Conservation (phyloP, 2,113 vertebrate genomes). For the Solenodon paradoxus region DNA sequence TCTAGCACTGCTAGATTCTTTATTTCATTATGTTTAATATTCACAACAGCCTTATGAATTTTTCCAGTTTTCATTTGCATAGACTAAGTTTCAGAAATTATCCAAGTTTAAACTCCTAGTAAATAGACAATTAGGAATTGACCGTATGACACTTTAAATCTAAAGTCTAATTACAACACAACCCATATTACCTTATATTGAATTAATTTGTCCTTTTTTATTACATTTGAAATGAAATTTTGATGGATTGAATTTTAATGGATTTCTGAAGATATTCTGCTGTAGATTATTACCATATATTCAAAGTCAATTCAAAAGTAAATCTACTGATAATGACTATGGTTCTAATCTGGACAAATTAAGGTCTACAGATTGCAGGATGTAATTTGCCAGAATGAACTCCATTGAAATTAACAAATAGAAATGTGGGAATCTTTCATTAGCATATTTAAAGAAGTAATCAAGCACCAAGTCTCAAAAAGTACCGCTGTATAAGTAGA, state of each 20-base stretch:
- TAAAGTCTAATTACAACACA: background rate
- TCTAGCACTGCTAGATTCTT: background rate
- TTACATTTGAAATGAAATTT: background rate
- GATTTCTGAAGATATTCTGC: background rate
- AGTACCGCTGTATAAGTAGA: background rate
- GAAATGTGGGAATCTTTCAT: background rate
- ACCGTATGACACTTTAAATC: background rate
- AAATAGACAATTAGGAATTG: background rate
- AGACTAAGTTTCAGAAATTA: background rate
- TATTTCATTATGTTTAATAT: background rate
- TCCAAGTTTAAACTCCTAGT: background rate
- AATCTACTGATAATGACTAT: background rate
- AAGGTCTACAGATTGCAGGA: background rate
- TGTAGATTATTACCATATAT: background rate
- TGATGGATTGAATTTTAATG: conserved; percentile 29
- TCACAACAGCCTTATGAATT: background rate
- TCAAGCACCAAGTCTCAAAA: background rate
- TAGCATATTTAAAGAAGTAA: background rate
- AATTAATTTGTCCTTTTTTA: background rate
- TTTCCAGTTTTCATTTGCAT: background rate
- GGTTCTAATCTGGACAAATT: background rate
- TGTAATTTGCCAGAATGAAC: background rate
- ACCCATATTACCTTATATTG: background rate
- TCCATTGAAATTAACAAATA: background rate
- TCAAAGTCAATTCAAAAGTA: background rate